These are phyloP conservation scores for Sebastolobus altivelis DNA, from an alignment of 2,797 vertebrate genomes.

Conservation along the genomic window DNA sequence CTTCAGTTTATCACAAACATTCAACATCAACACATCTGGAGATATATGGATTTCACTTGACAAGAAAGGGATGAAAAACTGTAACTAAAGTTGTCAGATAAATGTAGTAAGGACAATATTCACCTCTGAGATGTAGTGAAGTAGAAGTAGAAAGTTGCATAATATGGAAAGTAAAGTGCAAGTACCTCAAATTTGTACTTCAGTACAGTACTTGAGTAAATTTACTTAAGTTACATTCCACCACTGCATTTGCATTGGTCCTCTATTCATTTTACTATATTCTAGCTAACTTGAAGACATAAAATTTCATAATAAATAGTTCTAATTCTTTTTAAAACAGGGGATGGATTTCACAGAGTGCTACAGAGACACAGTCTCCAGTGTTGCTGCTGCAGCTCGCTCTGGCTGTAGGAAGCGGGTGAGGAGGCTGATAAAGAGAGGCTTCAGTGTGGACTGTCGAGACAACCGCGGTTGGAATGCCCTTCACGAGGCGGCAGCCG, in stretches of 20 bases:
- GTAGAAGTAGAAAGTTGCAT: neutral
- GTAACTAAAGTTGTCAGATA: neutral
- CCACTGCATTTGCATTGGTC: neutral
- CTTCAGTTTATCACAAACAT: neutral
- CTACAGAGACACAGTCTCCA: slow-evolving; percentile 90
- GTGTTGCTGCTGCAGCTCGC: slow-evolving; percentile 88
- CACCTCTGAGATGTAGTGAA: neutral
- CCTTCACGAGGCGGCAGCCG: slow-evolving; percentile 92
- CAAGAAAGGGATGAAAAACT: neutral
- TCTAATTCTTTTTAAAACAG: neutral
- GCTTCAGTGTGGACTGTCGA: slow-evolving; percentile 85
- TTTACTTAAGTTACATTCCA: neutral
- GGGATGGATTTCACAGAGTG: slow-evolving; percentile 94
- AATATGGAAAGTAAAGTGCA: neutral
- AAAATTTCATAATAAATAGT: neutral
- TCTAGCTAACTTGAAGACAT: too few relatives aligned
- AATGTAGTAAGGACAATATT: neutral
- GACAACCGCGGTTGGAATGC: slow-evolving; percentile 96
- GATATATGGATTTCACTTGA: neutral
- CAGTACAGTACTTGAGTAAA: neutral
- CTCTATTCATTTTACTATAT: neutral
- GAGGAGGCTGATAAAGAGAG: slow-evolving; percentile 86
- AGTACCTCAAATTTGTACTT: neutral
- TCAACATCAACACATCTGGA: neutral
- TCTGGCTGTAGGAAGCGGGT: slow-evolving; percentile 82